Evolutionary conservation across 2,797 vertebrate species (phyloP).

Genomic region (Crotalus adamanteus): DNA sequence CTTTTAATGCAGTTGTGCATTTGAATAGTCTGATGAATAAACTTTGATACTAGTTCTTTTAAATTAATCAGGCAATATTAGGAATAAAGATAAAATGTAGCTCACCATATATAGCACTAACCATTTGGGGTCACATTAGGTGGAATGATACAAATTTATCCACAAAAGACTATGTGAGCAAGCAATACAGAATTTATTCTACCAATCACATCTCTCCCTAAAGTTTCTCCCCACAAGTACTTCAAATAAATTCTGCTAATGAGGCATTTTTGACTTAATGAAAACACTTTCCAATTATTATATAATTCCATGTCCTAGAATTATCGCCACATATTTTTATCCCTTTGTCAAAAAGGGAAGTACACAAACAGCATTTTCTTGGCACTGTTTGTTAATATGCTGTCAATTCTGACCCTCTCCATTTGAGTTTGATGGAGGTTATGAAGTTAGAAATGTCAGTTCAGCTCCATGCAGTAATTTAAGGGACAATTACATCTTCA

Average conservation of each 20-base stretch:
- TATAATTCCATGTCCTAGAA: neutral
- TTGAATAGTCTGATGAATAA: neutral
- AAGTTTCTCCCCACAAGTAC: neutral
- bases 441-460: constrained; percentile 46
- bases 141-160: neutral
- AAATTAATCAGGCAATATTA: neutral
- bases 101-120: neutral
- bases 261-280: neutral
- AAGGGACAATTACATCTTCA: constrained; percentile 61
- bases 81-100: neutral
- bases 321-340: neutral
- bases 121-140: neutral
- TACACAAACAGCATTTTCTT: neutral
- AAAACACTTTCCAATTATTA: neutral
- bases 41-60: neutral
- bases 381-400: neutral
- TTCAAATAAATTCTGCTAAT: neutral
- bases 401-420: constrained; percentile 7
- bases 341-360: neutral
- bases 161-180: neutral
- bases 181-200: neutral
- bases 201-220: neutral
- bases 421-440: constrained; percentile 37
- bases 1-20: neutral
- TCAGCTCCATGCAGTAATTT: constrained; percentile 62